These are phyloP conservation scores for Phyllostomus discolor DNA, from an alignment of 2,113 vertebrate species.

Conservation along the genomic window DNA sequence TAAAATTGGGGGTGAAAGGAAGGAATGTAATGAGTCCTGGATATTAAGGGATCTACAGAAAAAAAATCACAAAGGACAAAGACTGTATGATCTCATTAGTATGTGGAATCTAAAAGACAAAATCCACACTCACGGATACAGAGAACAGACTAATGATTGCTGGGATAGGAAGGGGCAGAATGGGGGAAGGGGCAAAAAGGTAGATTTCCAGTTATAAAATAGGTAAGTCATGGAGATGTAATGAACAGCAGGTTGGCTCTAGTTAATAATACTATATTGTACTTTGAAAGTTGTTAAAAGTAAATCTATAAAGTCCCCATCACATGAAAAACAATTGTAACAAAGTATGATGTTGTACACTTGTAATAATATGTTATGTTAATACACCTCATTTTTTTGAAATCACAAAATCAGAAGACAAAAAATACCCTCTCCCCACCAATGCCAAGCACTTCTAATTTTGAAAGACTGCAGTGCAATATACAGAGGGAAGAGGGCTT, in stretches of 20 bases:
- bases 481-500: not conserved
- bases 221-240: not conserved
- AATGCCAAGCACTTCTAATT: not conserved
- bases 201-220: not conserved
- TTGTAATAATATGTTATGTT: not conserved
- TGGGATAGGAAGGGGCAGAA: not conserved
- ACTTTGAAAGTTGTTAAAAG: not conserved
- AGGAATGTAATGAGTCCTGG: not conserved
- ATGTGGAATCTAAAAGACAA: not conserved
- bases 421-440: not conserved
- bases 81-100: not conserved
- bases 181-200: not conserved
- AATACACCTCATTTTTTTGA: not conserved
- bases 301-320: not conserved
- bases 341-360: not conserved
- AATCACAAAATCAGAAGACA: not conserved
- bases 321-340: not conserved
- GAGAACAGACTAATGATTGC: not conserved
- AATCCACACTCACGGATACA: not conserved
- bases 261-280: not conserved
- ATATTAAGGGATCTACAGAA: not conserved
- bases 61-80: not conserved
- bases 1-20: not conserved
- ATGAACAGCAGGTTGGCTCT: not conserved
- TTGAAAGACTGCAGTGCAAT: not conserved